Evolutionary conservation across 1,140 invertebrate genomes (phyloP), one percentile per base, ranked within the genome.

Genomic region (Zophobas morio): DNA sequence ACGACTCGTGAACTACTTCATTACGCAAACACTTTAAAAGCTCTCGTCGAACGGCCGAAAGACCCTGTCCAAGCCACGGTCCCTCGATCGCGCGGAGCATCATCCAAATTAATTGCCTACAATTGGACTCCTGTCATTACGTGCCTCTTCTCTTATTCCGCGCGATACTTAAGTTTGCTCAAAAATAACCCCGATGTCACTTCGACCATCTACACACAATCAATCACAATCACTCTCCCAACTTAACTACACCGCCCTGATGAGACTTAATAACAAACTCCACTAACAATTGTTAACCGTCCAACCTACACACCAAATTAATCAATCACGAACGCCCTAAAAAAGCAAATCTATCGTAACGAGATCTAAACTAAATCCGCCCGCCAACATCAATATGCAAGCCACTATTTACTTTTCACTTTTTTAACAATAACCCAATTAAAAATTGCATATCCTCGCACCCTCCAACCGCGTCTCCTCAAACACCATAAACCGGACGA

Each of bases 1-100:
- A 74, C 53, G 72, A 74, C 53, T 74, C 56, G 70, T 63, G 57
- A 63, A 75, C 73, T 57, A 63, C 73, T 75, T 75, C 71, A 74
- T 74, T 74, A 54, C 71, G 56, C 51, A 74, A 56, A 74, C 71
- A 74, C 71, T 66, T 66, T 66, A 66, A 66, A 37, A 32, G 39
- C 60, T 47, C 37, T 40, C 42, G 60, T 66, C 60, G 60, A 66
- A 66, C 60, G 37, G 8, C 33, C 60, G 1, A 66, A 66, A 66
- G 60, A 66, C 60, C 60, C 60, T 66, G 60, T 66, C 60, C 37
- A 8, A 37, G 20, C 1, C 60, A 66, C 8, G 37, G 60, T 66
- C 60, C 60, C 60, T 66, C 60, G 36, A 66, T 66, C 60, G 36
- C 37, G 36, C 60, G 6, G 42, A 66, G 60, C 60, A 66, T 66